These are phyloP conservation scores for Coptotermes formosanus DNA, from an alignment of 1,140 invertebrate species.

Conservation along the genomic window DNA sequence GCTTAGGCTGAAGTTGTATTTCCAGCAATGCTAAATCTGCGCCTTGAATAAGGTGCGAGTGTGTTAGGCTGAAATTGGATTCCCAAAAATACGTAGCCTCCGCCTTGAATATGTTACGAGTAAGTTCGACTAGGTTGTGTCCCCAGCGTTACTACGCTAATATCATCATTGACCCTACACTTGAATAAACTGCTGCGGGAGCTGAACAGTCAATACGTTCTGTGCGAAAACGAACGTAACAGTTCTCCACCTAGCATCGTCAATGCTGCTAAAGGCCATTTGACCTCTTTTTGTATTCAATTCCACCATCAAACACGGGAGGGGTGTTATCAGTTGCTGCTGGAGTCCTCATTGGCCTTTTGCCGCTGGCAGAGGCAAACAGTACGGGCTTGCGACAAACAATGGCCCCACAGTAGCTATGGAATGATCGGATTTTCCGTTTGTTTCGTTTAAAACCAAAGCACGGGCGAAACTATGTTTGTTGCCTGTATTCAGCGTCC, in stretches of 20 bases:
- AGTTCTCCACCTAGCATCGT: not conserved
- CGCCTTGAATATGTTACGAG: too few species aligned
- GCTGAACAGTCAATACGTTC: not conserved
- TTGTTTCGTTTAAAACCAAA: not conserved
- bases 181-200: too few species aligned
- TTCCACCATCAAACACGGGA: not conserved
- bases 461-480: not conserved
- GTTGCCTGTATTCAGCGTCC: not conserved
- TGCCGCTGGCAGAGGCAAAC: not conserved
- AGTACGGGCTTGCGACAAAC: not conserved
- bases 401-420: not conserved
- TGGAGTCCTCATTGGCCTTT: not conserved
- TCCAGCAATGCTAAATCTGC: too few species aligned
- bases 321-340: conserved; percentile 1
- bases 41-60: too few species aligned
- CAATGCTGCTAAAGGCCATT: conserved; percentile 1
- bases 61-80: too few species aligned
- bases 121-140: too few species aligned
- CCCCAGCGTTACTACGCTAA: too few species aligned
- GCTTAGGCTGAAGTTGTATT: too few species aligned
- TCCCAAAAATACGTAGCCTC: too few species aligned
- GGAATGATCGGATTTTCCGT: conserved; percentile 12
- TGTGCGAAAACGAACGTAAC: not conserved
- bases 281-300: not conserved
- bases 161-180: too few species aligned